Conservation (phyloP, 2,888 invertebrate genomes). For the Eupeodes luniger region DNA sequence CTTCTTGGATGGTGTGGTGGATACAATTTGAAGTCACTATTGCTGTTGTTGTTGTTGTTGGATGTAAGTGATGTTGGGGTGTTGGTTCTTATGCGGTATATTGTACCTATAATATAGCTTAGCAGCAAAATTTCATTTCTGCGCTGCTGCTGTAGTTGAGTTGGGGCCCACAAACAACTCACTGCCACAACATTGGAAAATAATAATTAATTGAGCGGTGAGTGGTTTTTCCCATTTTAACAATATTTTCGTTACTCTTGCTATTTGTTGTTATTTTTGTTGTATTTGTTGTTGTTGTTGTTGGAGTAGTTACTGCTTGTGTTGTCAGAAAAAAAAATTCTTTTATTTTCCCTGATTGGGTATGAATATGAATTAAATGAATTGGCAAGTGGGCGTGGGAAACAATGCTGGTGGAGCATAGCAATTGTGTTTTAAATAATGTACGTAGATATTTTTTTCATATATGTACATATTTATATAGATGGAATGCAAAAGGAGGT, state of each 20-base stretch:
- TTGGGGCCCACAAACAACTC: constrained; percentile 38
- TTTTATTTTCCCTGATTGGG: constrained; percentile 54
- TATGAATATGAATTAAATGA: constrained; percentile 54
- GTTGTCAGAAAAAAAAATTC: constrained; percentile 35
- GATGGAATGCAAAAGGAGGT: constrained; percentile 36
- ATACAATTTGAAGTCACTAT: constrained; percentile 19
- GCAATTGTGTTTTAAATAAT: neutral
- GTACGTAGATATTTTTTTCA: neutral
- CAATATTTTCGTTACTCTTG: constrained; percentile 65
- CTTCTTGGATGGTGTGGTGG: constrained; percentile 52
- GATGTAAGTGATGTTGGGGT: constrained; percentile 9
- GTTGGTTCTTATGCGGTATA: constrained; percentile 19
- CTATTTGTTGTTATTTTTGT: constrained; percentile 47
- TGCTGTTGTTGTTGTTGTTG: constrained; percentile 14
- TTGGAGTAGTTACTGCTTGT: neutral
- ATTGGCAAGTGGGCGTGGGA: constrained; percentile 66
- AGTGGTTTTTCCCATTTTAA: constrained; percentile 75
- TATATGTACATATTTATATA: neutral
- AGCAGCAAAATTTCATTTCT: neutral
- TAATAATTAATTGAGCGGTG: constrained; percentile 76
- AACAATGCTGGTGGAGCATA: constrained; percentile 39
- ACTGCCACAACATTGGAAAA: constrained; percentile 68
- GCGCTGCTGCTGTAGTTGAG: neutral
- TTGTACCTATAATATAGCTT: neutral
- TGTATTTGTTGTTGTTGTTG: constrained; percentile 62